A percentile compares a stretch with the other conserved stretches of the same genome.
Conservation (phyloP, 1,140 invertebrate species). For the Hetaerina americana region DNA sequence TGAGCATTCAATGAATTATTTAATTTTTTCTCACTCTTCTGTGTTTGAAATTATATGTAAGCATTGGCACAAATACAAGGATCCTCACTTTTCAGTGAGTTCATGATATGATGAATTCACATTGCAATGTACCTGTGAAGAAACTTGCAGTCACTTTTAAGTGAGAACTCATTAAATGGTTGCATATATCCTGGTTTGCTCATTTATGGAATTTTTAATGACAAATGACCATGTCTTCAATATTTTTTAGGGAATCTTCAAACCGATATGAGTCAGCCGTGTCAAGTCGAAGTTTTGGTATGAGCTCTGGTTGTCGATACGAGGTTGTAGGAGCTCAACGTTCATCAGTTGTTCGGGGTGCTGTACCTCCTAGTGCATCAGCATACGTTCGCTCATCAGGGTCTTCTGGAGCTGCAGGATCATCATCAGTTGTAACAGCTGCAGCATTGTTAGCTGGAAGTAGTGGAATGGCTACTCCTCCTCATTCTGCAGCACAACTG, state of each 20-base stretch:
- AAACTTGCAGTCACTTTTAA: no score
- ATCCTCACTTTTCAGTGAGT: no score
- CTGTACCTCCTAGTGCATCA: not conserved
- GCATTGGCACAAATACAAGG: no score
- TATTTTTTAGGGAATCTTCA: not conserved
- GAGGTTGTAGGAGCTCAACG: not conserved
- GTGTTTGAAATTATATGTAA: no score
- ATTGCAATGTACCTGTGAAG: no score
- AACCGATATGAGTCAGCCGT: not conserved
- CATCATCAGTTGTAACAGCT: not conserved
- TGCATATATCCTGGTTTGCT: no score
- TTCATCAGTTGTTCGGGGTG: not conserved
- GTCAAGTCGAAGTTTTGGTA: not conserved
- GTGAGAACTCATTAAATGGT: no score
- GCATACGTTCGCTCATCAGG: not conserved
- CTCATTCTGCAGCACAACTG: not conserved
- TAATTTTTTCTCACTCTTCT: no score
- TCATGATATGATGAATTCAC: no score
- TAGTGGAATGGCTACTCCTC: not conserved
- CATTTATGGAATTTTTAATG: no score
- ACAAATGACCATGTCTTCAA: not conserved
- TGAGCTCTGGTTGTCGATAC: not conserved
- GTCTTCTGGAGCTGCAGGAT: not conserved
- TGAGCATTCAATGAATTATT: no score
- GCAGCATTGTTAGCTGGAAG: not conserved